phyloP scores from a whole-genome alignment of 2,113 vertebrate species.

The Oreochromis niloticus region DNA sequence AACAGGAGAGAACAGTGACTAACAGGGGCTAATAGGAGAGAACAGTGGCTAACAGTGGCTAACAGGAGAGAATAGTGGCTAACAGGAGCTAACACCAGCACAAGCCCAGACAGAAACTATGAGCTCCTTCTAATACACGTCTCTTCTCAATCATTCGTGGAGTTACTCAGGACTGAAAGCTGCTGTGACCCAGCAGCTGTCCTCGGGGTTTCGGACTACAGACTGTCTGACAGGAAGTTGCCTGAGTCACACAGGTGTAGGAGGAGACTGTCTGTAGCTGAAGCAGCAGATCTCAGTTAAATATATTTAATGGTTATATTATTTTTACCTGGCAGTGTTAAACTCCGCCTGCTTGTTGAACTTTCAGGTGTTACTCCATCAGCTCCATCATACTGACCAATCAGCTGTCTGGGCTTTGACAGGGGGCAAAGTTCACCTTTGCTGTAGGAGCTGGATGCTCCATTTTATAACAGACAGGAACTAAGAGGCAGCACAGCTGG shows the following conservation, averaged over 20 bases:
- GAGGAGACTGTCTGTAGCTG: not conserved
- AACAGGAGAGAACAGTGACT: too few species aligned
- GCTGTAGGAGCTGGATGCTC: not conserved
- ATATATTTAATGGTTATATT: not conserved
- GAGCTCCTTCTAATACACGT: not conserved
- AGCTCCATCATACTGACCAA: not conserved
- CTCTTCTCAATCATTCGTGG: not conserved
- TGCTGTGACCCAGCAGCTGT: too few species aligned
- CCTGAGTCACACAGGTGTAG: too few species aligned
- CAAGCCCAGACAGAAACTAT: not conserved
- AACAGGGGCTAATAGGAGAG: too few species aligned
- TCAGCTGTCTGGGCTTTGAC: not conserved
- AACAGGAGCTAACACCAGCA: not conserved
- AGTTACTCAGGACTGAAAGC: too few species aligned
- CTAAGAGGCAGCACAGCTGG: not conserved
- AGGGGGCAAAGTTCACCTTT: not conserved
- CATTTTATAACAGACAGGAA: not conserved
- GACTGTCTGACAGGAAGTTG: too few species aligned
- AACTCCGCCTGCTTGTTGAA: not conserved
- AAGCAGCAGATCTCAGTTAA: not conserved
- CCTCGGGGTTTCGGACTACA: too few species aligned
- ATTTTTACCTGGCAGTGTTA: not conserved
- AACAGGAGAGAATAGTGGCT: rapidly evolving
- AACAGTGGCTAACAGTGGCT: too few species aligned
- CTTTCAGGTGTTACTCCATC: not conserved